phyloP scores from a whole-genome alignment of 2,113 vertebrate genomes.

The Acrocephalus kingi region DNA sequence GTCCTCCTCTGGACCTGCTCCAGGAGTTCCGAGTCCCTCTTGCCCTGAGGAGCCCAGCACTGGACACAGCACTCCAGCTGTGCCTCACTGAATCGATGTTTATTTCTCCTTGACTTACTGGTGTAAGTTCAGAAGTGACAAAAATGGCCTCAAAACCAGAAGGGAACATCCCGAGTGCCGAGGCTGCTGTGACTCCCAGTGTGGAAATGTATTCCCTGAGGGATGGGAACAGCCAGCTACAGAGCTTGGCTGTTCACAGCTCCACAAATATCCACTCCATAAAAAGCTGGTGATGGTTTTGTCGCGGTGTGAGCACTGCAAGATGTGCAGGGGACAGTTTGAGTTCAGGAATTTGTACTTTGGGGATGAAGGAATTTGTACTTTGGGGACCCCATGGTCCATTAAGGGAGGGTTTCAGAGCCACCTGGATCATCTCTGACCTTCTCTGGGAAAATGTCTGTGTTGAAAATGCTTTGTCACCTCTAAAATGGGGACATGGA shows the following conservation, averaged over 20 bases:
- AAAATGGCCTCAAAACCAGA: neutral
- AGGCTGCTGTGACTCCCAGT: neutral
- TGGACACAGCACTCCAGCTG: neutral
- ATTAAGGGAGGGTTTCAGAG: neutral
- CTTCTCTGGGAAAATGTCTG: neutral
- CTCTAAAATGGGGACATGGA: neutral
- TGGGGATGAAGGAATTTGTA: neutral
- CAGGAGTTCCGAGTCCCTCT: neutral
- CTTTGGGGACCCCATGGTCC: neutral
- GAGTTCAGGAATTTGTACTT: neutral
- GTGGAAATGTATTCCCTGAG: neutral
- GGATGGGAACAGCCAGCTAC: neutral
- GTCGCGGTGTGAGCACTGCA: neutral
- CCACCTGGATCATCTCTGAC: neutral
- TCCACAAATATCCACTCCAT: neutral
- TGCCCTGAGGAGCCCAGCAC: neutral
- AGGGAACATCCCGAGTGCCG: neutral
- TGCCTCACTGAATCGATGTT: neutral
- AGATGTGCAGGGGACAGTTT: neutral
- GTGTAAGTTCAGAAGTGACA: neutral
- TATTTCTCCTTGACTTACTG: neutral
- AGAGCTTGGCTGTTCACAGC: neutral
- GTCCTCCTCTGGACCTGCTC: rapidly evolving
- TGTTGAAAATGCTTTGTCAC: rapidly evolving
- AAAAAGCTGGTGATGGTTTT: neutral